Conservation (phyloP, 2,888 invertebrate genomes). For the Griposia aprilina region DNA sequence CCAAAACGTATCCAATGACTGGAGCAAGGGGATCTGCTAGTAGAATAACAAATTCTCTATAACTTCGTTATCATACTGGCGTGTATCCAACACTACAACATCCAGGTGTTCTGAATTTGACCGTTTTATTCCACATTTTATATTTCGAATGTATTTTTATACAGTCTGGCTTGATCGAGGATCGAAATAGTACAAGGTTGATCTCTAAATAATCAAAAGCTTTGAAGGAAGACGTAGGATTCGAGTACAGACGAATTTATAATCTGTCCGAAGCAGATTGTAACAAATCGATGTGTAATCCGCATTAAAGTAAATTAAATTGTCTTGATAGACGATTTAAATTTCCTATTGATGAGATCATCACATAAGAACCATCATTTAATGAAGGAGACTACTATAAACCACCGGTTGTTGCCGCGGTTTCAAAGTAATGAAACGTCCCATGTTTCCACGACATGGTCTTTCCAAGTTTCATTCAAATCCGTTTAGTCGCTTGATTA, state of each 20-base stretch:
- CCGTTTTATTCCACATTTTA: slow-evolving; percentile 78
- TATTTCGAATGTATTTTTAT: slow-evolving; percentile 82
- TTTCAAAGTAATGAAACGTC: no score
- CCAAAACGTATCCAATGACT: background rate
- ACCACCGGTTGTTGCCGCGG: no score
- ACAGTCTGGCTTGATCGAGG: slow-evolving; percentile 76
- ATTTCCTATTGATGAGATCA: slow-evolving; percentile 36
- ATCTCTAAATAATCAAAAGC: slow-evolving; percentile 82
- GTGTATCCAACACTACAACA: slow-evolving; percentile 73
- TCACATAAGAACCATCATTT: background rate
- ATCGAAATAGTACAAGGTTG: slow-evolving; percentile 85
- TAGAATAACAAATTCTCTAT: slow-evolving; percentile 47
- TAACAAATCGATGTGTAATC: slow-evolving; percentile 46
- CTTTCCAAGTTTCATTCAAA: background rate
- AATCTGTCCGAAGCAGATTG: slow-evolving; percentile 51
- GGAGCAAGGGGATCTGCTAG: background rate
- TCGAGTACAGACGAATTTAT: slow-evolving; percentile 69
- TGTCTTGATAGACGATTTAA: slow-evolving; percentile 38
- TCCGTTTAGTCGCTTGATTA: background rate
- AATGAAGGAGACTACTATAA: background rate
- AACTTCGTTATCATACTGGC: slow-evolving; percentile 78
- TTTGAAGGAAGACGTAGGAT: slow-evolving; percentile 77
- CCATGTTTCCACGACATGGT: background rate
- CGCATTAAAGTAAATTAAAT: slow-evolving; percentile 41
- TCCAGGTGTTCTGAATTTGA: slow-evolving; percentile 81